phyloP scores from a whole-genome alignment of 1,140 invertebrate species.

The Ridgeia piscesae region DNA sequence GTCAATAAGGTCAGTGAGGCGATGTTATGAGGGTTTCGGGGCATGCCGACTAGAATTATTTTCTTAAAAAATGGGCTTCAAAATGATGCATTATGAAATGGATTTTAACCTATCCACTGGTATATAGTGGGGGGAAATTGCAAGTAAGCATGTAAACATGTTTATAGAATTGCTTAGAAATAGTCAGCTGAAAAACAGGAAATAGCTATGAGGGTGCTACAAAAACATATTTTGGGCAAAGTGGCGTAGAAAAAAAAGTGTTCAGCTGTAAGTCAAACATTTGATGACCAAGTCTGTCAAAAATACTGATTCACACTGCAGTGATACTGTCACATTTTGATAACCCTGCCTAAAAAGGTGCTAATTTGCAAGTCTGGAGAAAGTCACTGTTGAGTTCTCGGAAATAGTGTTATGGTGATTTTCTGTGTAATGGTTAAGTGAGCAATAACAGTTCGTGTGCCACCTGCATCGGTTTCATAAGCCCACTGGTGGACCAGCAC shows the following conservation, averaged over 20 bases:
- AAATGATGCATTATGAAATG: too few species aligned
- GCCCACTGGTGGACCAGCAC: background rate
- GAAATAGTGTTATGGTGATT: background rate
- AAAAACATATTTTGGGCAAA: too few species aligned
- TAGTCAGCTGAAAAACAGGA: too few species aligned
- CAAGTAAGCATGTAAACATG: too few species aligned
- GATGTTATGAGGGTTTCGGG: too few species aligned
- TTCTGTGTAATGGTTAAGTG: background rate
- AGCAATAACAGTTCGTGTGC: background rate
- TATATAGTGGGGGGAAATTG: too few species aligned
- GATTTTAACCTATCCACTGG: too few species aligned
- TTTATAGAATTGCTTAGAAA: too few species aligned
- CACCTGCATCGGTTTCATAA: background rate
- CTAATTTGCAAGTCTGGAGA: background rate
- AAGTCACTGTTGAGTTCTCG: background rate
- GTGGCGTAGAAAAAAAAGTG: background rate
- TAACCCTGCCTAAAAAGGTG: background rate
- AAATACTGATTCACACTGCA: background rate
- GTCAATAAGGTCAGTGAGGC: too few species aligned
- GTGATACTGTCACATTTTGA: background rate
- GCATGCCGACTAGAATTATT: too few species aligned
- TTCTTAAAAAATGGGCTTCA: too few species aligned
- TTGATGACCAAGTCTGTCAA: background rate
- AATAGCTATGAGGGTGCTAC: too few species aligned
- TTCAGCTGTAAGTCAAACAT: background rate